Conservation (phyloP, 2,888 invertebrate genomes). For the Cryptocheilus praepositus region DNA sequence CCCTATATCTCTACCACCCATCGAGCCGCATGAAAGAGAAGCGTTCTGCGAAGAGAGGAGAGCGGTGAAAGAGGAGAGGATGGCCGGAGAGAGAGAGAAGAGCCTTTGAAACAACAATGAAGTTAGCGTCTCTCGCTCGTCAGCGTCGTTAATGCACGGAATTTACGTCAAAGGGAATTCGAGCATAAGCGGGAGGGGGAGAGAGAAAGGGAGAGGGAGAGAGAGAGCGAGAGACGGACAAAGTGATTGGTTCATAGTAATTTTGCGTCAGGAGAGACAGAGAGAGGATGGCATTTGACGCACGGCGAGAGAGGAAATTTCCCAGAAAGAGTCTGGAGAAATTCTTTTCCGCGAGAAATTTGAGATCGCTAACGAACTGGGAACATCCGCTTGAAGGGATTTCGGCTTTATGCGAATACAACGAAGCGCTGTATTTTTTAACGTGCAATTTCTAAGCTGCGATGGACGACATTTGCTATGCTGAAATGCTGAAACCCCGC, state of each 20-base stretch:
- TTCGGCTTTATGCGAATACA: no score
- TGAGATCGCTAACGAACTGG: no score
- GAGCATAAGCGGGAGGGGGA: conserved; percentile 49
- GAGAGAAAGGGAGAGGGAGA: conserved; percentile 14
- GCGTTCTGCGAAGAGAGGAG: conserved; percentile 16
- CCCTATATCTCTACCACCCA: conserved; percentile 59
- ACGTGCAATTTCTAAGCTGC: no score
- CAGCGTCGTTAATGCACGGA: conserved; percentile 69
- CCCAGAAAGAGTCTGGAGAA: no score
- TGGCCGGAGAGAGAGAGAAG: conserved; percentile 44
- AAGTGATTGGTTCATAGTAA: conserved; percentile 28
- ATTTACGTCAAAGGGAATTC: conserved; percentile 70
- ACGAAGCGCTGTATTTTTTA: no score
- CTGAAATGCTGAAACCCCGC: no score
- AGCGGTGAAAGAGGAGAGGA: conserved; percentile 31
- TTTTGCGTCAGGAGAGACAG: conserved; percentile 22
- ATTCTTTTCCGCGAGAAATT: no score
- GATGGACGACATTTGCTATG: no score
- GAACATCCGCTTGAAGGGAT: no score
- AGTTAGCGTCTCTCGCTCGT: conserved; percentile 69
- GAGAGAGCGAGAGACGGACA: conserved; percentile 24
- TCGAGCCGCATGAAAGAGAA: conserved; percentile 44
- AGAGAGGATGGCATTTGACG: background rate
- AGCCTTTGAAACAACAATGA: conserved; percentile 72
- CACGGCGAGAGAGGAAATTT: no score